Base-by-base conservation (phyloP, 2,888 invertebrate genomes). In the Ptychoptera contaminata region DNA sequence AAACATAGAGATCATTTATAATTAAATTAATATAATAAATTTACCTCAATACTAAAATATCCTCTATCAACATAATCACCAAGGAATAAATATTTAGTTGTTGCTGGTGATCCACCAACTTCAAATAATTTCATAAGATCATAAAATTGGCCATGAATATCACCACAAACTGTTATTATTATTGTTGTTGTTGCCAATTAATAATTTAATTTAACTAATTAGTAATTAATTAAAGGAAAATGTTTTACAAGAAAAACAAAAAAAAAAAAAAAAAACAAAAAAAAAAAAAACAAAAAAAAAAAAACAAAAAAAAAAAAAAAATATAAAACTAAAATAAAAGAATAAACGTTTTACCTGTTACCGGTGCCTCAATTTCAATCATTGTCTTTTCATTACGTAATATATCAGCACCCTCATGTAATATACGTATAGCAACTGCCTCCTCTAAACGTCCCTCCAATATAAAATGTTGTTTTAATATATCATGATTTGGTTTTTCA, bases 71-170 rank as follows among this genome's bases (percentile, higher is more conserved):
- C 96, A 74, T 96, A 96, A 75, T 96, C 96, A 63, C 96, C 96
- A 68, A 97, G 82, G 78, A 97, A 97, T 73, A 98, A 86, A 81
- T 98, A 98, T 76, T 96, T 93, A 68, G 97, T 98, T 69, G 85
- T 82, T 61, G 94, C 83, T 63, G 97, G 96, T 59, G 94, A 86
- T 53, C 97, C 97, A 62, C 97, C 97, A 63, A 97, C 94, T 74
- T 97, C 96, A 74, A 98, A 98, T 68, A 98, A 74, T 76, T 98
- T 97, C 96, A 98, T 97, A 72, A 97, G 80, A 78, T 97, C 97
- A 74, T 94, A 98, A 74, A 97, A 98, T 76, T 98, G 97, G 60
- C 97, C 98, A 72, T 98, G 98, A 68, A 98, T 96, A 70, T 98
- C 98, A 59, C 98, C 98, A 74, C 97, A 98, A 53, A 98, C 94